Evolutionary conservation across 2,888 invertebrate genomes (phyloP), one percentile per base, ranked within the genome.

Genomic region (Sthenelais limicola): DNA sequence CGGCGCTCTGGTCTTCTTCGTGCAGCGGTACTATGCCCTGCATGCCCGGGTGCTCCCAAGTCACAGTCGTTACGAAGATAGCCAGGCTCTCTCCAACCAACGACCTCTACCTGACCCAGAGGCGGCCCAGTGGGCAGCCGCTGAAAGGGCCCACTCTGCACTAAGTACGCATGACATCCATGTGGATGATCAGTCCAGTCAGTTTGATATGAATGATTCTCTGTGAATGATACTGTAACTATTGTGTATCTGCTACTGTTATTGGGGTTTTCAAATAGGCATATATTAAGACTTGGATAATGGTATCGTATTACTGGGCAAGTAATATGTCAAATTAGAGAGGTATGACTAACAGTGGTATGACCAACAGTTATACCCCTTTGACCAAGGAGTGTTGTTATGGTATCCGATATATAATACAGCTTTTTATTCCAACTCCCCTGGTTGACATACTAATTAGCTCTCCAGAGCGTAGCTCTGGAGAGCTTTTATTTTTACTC

Each of bases 11-110:
- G 71, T 71, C 33, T 71, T 43, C 58, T 58, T 71, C 26, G 58
- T 71, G 3, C 71, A 71, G 58, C 56, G 71, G 0, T 71, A 56
- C 58, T 71, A 71, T 30, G 47, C 71, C 56, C 28, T 71, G 1
- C 71, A 71, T 35, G 26, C 56, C 30, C 71, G 67, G 18, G 67
- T 67, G 1, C 48, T n/a, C 26, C 62, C 62, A 5, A 62, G 43
- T 26, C 62, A 62, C 24, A 24, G 38, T n/a, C 62, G 62, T 12
- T 7, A 18, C n/a, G 38, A 62, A 7, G 62, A 62, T n/a, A 28
- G 38, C 26, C 62, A 43, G 15, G 62, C 62, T 12, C 62, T 62
- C 3, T 21, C 62, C 32, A 28, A 21, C 21, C 48, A 7, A 1
- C 48, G 21, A 3, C 67, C 2, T 7, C 67, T 21, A 1, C 38